Evolutionary conservation across 2,113 vertebrate species (phyloP).

Genomic region (Synchiropus splendidus): DNA sequence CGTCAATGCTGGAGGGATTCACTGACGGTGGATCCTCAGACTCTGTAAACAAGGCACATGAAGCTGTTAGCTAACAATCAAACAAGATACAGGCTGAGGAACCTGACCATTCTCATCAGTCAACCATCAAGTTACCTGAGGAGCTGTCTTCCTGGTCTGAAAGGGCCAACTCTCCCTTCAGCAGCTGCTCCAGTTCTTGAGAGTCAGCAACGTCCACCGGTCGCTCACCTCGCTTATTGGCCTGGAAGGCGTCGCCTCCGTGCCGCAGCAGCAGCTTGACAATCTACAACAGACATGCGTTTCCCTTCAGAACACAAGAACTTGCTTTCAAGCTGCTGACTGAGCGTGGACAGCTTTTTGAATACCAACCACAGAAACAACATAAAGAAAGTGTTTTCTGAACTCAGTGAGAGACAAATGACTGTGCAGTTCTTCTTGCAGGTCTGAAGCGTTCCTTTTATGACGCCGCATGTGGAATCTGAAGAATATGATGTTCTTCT

Average conservation of each 20-base stretch:
- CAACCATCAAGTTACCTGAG: constrained; percentile 86
- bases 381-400: too few relatives aligned
- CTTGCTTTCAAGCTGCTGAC: too few relatives aligned
- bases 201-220: constrained; percentile 97
- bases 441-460: not conserved
- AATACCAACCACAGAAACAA: too few relatives aligned
- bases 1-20: constrained; percentile 91
- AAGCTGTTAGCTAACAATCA: too few relatives aligned
- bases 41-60: constrained; percentile 59
- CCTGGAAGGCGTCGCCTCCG: constrained; percentile 93
- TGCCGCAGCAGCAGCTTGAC: constrained; percentile 91
- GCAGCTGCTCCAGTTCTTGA: constrained; percentile 83
- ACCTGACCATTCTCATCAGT: too few relatives aligned
- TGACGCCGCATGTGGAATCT: too few relatives aligned
- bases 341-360: too few relatives aligned
- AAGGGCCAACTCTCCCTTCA: constrained; percentile 84
- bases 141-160: constrained; percentile 90
- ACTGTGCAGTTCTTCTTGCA: not conserved
- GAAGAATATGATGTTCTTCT: too few relatives aligned
- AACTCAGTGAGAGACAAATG: not conserved
- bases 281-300: constrained; percentile 66
- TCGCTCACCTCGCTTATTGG: constrained; percentile 91
- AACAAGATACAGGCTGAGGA: not conserved
- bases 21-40: constrained; percentile 88
- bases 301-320: too few relatives aligned